Percentiles rank a stretch among this genome's conserved stretches.
phyloP scores from a whole-genome alignment of 2,113 vertebrate species.

The Atractosteus spatula region DNA sequence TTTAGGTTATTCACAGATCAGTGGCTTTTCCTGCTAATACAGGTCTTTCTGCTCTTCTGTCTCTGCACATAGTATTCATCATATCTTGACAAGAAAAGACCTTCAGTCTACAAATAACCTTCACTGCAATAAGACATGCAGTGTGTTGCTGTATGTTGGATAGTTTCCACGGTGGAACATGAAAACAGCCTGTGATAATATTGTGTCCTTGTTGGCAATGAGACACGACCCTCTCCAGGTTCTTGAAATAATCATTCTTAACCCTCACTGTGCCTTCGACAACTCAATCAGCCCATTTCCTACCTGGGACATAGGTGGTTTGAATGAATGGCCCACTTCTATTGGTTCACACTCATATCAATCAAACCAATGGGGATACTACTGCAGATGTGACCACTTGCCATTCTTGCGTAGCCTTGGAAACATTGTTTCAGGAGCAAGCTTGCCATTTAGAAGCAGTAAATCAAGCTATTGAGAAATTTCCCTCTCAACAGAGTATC shows the following conservation, averaged over 20 bases:
- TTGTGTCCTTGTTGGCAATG: constrained; percentile 80
- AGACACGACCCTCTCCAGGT: constrained; percentile 66
- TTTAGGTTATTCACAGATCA: constrained; percentile 99
- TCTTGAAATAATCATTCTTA: constrained; percentile 74
- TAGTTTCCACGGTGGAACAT: constrained; percentile 94
- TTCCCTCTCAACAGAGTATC: constrained; percentile 60
- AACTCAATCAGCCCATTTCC: constrained; percentile 79
- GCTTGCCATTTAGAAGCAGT: constrained; percentile 67
- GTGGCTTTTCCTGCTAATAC: constrained; percentile 99
- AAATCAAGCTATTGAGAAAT: constrained; percentile 74
- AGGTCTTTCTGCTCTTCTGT: constrained; percentile 96
- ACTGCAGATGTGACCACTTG: constrained; percentile 73
- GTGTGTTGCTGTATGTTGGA: constrained; percentile 97
- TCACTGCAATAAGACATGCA: constrained; percentile 93
- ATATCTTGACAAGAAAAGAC: constrained; percentile 99
- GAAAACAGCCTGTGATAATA: constrained; percentile 86
- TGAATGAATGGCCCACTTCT: constrained; percentile 82
- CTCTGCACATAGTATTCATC: constrained; percentile 99
- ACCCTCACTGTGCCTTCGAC: constrained; percentile 77
- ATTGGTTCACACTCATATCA: constrained; percentile 74
- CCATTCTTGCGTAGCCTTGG: constrained; percentile 78
- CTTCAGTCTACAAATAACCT: constrained; percentile 99
- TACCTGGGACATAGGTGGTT: constrained; percentile 80
- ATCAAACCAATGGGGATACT: constrained; percentile 77
- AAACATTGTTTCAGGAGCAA: constrained; percentile 75